These are phyloP conservation scores for Marcusenius ussheri DNA, from an alignment of 2,113 vertebrate species.

Conservation along the genomic window DNA sequence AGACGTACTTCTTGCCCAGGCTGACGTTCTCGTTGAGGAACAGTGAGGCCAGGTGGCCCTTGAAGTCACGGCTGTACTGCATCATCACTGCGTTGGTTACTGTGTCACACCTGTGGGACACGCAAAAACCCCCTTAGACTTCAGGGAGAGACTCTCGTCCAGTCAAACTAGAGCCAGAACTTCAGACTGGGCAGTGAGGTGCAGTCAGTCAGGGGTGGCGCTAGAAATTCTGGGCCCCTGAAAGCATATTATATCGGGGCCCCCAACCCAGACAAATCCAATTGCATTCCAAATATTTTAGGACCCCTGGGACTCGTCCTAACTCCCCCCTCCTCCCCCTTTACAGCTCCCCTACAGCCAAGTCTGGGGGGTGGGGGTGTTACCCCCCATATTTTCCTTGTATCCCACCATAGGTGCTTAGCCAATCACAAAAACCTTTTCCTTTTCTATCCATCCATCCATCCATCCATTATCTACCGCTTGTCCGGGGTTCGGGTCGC, in stretches of 20 bases:
- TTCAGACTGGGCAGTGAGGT: background rate
- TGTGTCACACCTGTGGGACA: conserved; percentile 77
- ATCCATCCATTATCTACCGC: too few relatives aligned
- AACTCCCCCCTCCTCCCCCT: background rate
- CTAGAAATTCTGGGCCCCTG: background rate
- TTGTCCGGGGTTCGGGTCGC: too few relatives aligned
- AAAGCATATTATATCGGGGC: background rate
- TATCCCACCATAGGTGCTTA: background rate
- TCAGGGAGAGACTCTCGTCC: background rate
- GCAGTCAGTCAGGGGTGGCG: background rate
- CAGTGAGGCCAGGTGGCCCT: conserved; percentile 89
- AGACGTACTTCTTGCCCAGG: conserved; percentile 95
- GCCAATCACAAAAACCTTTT: background rate
- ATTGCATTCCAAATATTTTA: background rate
- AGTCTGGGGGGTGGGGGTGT: background rate
- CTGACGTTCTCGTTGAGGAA: conserved; percentile 97
- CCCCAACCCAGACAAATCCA: background rate
- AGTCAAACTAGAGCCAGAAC: background rate
- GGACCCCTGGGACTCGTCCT: background rate
- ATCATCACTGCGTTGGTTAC: conserved; percentile 97
- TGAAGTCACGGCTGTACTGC: conserved; percentile 96
- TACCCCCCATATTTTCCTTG: background rate
- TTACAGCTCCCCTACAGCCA: background rate
- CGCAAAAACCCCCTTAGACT: conserved; percentile 33
- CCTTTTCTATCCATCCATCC: background rate